phyloP scores from a whole-genome alignment of 1,140 invertebrate genomes.

The Melipona quadrifasciata region DNA sequence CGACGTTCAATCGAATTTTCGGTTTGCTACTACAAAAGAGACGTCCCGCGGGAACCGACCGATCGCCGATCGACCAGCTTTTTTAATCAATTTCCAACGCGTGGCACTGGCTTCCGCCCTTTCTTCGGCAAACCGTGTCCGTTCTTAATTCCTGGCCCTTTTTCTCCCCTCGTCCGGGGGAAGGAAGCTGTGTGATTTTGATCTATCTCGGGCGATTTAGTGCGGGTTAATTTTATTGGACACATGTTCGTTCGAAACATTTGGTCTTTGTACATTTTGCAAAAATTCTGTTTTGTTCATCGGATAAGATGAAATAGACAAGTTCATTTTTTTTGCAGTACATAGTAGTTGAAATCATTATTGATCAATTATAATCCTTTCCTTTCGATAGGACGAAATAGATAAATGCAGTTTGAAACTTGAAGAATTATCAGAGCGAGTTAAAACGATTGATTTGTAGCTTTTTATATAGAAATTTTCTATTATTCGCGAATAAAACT shows the following conservation, averaged over 20 bases:
- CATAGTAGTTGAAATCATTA: no score
- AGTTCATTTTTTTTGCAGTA: no score
- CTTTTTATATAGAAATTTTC: no score
- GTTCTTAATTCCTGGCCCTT: slow-evolving; percentile 2
- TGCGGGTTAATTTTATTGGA: not conserved
- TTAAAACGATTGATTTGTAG: no score
- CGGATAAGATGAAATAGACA: no score
- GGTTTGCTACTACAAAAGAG: slow-evolving; percentile 28
- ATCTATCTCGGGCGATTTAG: not conserved
- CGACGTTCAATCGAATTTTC: slow-evolving; percentile 35
- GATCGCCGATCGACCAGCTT: slow-evolving; percentile 22
- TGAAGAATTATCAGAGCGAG: no score
- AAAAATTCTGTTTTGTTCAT: not conserved
- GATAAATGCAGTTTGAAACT: no score
- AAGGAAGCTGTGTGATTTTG: not conserved
- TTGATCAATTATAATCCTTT: no score
- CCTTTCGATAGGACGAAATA: no score
- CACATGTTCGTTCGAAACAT: not conserved
- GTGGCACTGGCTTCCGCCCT: not conserved
- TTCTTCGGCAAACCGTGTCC: not conserved
- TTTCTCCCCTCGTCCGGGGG: no score
- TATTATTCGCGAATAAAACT: no score
- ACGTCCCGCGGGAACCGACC: slow-evolving; percentile 3
- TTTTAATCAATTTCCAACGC: slow-evolving; percentile 39
- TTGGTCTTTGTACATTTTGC: not conserved